phyloP scores from a whole-genome alignment of 2,113 vertebrate genomes.

The Anarrhichthys ocellatus region DNA sequence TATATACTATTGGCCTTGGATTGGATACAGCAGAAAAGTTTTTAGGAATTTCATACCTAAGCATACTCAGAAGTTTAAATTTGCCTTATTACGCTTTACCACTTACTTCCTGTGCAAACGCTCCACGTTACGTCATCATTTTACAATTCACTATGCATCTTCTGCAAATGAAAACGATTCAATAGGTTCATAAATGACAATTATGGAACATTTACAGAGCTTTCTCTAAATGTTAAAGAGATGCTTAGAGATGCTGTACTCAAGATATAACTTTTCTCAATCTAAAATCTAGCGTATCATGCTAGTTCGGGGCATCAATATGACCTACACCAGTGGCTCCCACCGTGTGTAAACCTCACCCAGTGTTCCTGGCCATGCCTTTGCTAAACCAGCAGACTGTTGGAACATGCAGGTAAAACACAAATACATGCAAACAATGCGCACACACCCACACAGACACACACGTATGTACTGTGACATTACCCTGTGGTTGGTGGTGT shows the following conservation, averaged over 20 bases:
- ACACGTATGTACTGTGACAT: constrained; percentile 44
- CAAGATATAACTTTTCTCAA: background rate
- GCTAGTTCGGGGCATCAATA: background rate
- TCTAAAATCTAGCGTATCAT: background rate
- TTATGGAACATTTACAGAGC: background rate
- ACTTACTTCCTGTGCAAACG: background rate
- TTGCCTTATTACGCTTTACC: background rate
- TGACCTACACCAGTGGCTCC: background rate
- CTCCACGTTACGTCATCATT: background rate
- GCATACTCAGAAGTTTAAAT: background rate
- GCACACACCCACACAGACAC: background rate
- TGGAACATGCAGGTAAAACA: constrained; percentile 30
- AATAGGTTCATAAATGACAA: background rate
- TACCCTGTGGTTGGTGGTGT: constrained; percentile 85
- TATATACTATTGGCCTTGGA: background rate
- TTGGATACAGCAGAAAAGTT: background rate
- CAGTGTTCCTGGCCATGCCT: background rate
- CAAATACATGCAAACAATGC: constrained; percentile 7
- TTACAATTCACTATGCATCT: background rate
- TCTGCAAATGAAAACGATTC: background rate
- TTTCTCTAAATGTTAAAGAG: background rate
- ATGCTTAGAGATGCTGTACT: background rate
- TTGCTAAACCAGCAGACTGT: background rate
- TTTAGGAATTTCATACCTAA: background rate
- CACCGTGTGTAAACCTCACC: background rate